phyloP scores from a whole-genome alignment of 1,140 invertebrate genomes.

The Aphelenchoides besseyi region DNA sequence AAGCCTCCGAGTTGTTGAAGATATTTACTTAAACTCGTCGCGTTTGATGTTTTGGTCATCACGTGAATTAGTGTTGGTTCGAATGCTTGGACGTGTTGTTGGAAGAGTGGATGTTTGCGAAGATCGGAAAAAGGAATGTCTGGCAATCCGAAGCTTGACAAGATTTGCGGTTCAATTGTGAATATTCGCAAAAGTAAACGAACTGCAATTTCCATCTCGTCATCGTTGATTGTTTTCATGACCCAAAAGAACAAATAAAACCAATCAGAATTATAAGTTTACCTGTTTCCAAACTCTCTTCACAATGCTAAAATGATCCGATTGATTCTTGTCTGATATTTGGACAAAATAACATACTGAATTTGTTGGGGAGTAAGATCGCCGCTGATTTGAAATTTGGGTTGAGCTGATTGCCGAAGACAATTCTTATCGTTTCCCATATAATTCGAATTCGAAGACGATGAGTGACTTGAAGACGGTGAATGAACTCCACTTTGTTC shows the following conservation, averaged over 20 bases:
- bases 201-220: conserved; percentile 50
- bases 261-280: not conserved
- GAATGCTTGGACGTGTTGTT: conserved; percentile 41
- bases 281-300: conserved; percentile 52
- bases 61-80: not conserved
- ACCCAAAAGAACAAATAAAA: conserved; percentile 27
- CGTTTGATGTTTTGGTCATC: conserved; percentile 25
- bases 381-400: conserved; percentile 50
- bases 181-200: conserved; percentile 42
- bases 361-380: conserved; percentile 51
- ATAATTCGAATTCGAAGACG: conserved; percentile 26
- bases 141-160: conserved; percentile 32
- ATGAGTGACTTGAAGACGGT: conserved; percentile 30
- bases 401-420: conserved; percentile 45
- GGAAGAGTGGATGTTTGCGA: conserved; percentile 38
- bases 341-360: no score
- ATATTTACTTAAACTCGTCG: conserved; percentile 50
- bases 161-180: conserved; percentile 38
- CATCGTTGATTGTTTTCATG: conserved; percentile 42
- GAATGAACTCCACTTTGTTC: conserved; percentile 39
- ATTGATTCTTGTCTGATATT: no score
- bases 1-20: conserved; percentile 49
- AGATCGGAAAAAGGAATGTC: conserved; percentile 32
- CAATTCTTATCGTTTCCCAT: conserved; percentile 25
- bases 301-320: no score